Evolutionary conservation across 2,888 invertebrate species (phyloP).

Genomic region (Eilema sororculum): DNA sequence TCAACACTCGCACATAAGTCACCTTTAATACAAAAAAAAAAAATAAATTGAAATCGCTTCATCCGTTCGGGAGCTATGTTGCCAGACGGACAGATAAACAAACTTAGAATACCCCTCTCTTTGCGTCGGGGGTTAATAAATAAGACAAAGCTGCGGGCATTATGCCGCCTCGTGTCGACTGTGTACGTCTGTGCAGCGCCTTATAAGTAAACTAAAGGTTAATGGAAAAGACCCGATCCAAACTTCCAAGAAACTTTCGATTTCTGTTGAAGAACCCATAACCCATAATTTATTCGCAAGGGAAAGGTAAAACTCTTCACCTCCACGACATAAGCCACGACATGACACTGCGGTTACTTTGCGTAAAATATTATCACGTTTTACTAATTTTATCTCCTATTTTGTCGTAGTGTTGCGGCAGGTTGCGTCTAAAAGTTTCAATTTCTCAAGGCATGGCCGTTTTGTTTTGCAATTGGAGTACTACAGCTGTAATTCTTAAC

Average conservation of each 20-base stretch:
- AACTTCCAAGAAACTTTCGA: not conserved
- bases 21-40: no score
- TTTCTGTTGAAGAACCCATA: slow-evolving; percentile 1
- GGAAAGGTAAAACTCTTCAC: not conserved
- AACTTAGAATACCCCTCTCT: no score
- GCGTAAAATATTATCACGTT: slow-evolving; percentile 1
- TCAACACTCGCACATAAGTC: no score
- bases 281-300: not conserved
- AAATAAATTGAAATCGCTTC: no score
- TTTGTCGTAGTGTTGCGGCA: not conserved
- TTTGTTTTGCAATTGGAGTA: not conserved
- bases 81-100: no score
- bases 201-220: not conserved
- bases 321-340: no score
- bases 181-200: not conserved
- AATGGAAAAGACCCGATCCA: not conserved
- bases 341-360: slow-evolving; percentile 1
- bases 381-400: not conserved
- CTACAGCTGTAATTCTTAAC: not conserved
- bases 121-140: no score
- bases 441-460: not conserved
- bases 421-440: not conserved
- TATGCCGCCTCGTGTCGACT: no score
- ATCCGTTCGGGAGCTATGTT: no score
- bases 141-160: no score